These are phyloP conservation scores for Caenorhabditis tropicalis DNA, from an alignment of 1,140 invertebrate species.

Conservation along the genomic window DNA sequence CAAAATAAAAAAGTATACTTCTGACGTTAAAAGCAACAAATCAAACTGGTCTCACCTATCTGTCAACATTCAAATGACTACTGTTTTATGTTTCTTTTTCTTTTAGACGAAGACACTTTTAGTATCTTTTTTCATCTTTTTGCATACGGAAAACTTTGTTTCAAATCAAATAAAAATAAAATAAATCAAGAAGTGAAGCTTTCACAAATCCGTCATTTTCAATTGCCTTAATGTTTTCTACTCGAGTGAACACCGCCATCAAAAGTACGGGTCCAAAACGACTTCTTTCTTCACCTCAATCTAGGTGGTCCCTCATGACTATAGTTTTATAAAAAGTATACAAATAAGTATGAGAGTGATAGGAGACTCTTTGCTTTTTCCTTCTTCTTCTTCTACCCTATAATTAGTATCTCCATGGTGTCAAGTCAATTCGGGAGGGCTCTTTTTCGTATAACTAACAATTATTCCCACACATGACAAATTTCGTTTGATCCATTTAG, in stretches of 20 bases:
- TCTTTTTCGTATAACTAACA: background rate
- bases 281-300: background rate
- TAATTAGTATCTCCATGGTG: conserved; percentile 9
- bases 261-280: conserved; percentile 2
- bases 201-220: conserved; percentile 34
- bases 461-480: background rate
- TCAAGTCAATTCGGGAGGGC: background rate
- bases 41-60: too few species aligned
- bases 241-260: conserved; percentile 31
- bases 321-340: background rate
- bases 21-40: too few species aligned
- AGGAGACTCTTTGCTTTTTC: background rate
- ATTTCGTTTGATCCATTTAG: conserved; percentile 7
- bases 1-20: too few species aligned
- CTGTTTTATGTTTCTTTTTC: too few species aligned
- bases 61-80: too few species aligned
- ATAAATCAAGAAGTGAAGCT: conserved; percentile 21
- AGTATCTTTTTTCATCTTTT: too few species aligned
- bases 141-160: background rate
- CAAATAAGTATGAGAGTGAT: background rate
- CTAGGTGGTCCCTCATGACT: background rate
- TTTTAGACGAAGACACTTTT: too few species aligned
- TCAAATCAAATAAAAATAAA: conserved; percentile 5
- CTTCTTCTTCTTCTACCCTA: background rate
- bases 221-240: conserved; percentile 32